Evolutionary conservation across 2,888 invertebrate species (phyloP), one percentile per base, ranked within the genome.

Genomic region (Ochropleura plecta): DNA sequence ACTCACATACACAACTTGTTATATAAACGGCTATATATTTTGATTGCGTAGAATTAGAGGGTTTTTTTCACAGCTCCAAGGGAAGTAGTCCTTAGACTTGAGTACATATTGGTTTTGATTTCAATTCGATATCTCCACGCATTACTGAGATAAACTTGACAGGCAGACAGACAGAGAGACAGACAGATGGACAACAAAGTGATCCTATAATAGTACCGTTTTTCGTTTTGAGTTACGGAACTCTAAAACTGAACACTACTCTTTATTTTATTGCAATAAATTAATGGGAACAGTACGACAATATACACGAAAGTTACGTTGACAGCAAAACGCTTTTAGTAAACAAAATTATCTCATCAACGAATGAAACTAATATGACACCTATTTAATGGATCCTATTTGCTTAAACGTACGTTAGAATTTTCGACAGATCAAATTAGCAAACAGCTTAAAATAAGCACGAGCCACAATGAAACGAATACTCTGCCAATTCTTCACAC

Each of bases 251-350:
- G 4, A 20, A 55, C 18, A 57, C 66, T 62, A 9, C 30, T 55
- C 8, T 48, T 49, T 53, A 46, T 48, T 62, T 67, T 16, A 53
- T 59, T 51, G n/a, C 46, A 40, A 69, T 16, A 70, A 55, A 53
- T 55, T 51, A 16, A 49, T 59, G 48, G 16, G 20, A 46, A 12
- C 40, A 49, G 1, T 14, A 46, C 1, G 20, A 46, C 57, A 18
- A 64, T 44, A 30, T 66, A 7, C 40, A 64, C 3, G 42, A 18
- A 74, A 62, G 20, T 20, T 67, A 68, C 53, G 48, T 59, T 60
- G 10, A 81, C 79, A 84, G 16, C 57, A 62, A 70, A 81, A 81
- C 68, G 82, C 75, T 84, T 69, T 86, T 76, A 84, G 66, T 73
- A 42, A 59, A 57, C n/a, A 62, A 18, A 70, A 62, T 68, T 57